phyloP scores from a whole-genome alignment of 2,113 vertebrate genomes.

The Lichenostomus cassidix region DNA sequence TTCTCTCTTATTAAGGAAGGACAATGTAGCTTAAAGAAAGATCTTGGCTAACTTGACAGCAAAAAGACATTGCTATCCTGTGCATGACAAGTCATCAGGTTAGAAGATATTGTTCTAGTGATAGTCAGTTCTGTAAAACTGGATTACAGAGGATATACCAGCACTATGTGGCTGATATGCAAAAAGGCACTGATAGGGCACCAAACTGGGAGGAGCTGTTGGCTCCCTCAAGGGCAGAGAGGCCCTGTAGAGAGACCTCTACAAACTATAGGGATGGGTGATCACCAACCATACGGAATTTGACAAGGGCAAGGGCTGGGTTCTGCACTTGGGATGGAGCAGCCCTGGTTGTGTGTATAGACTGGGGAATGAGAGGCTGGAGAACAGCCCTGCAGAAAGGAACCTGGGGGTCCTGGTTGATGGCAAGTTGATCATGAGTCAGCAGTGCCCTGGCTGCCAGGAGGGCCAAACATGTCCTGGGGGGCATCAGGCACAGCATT shows the following conservation, averaged over 20 bases:
- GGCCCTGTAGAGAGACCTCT: neutral
- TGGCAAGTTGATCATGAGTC: neutral
- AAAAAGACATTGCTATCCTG: neutral
- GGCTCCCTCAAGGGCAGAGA: neutral
- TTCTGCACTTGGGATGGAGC: neutral
- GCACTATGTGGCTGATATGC: neutral
- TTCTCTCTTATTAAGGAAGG: slow-evolving; percentile 34
- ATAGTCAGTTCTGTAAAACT: neutral
- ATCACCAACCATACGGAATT: neutral
- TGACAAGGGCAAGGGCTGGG: neutral
- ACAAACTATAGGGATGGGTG: neutral
- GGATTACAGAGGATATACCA: neutral
- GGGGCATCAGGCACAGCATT: accelerated
- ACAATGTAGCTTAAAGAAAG: slow-evolving; percentile 16
- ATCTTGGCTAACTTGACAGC: slow-evolving; percentile 35
- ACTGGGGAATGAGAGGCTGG: neutral
- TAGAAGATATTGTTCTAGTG: neutral
- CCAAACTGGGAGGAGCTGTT: neutral
- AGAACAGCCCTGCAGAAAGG: neutral
- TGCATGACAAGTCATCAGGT: neutral
- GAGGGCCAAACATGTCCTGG: accelerated
- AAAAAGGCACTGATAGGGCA: neutral
- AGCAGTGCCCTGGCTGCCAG: neutral
- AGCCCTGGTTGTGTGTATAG: neutral
- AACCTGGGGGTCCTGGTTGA: accelerated